phyloP scores from a whole-genome alignment of 1,140 invertebrate genomes.

The Zaprionus gabonicus region DNA sequence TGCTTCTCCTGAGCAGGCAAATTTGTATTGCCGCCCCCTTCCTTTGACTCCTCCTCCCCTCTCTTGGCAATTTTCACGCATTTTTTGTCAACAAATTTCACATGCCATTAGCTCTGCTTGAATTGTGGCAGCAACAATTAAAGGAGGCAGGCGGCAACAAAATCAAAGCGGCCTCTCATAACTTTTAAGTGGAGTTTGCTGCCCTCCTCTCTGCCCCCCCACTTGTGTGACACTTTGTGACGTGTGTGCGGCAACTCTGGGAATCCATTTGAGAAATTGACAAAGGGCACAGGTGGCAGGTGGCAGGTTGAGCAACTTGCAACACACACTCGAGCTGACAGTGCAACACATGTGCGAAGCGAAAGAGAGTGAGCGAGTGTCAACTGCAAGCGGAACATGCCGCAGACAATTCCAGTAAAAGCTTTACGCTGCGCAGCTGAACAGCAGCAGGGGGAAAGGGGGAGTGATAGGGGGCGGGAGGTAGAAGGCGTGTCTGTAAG shows the following conservation, averaged over 20 bases:
- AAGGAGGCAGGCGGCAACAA: not conserved
- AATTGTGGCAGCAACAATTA: slow-evolving; percentile 28
- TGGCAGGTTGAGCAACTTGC: slow-evolving; percentile 8
- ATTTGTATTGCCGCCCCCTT: not conserved
- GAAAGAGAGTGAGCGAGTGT: slow-evolving; percentile 12
- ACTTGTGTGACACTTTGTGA: not conserved
- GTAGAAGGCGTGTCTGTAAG: slow-evolving; percentile 23
- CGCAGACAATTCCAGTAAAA: slow-evolving; percentile 77
- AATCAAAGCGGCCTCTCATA: slow-evolving; percentile 34
- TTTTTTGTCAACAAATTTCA: slow-evolving; percentile 78
- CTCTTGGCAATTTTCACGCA: slow-evolving; percentile 59
- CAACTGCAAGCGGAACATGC: slow-evolving; percentile 45
- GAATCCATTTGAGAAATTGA: slow-evolving; percentile 75
- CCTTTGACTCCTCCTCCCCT: not conserved
- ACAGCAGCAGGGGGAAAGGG: too few species aligned
- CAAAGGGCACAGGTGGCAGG: slow-evolving; percentile 57
- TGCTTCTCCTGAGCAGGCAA: not conserved
- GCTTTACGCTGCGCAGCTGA: slow-evolving; percentile 61
- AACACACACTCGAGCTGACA: slow-evolving; percentile 68
- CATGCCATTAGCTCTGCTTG: slow-evolving; percentile 66
- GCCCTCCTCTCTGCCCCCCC: not conserved
- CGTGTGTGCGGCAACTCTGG: slow-evolving; percentile 10
- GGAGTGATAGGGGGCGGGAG: too few species aligned
- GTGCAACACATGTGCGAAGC: slow-evolving; percentile 72
- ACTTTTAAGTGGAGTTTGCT: slow-evolving; percentile 24